Percentiles rank a stretch among this genome's conserved stretches.
phyloP scores from a whole-genome alignment of 2,888 invertebrate species.

The Sminthurinus aureus region DNA sequence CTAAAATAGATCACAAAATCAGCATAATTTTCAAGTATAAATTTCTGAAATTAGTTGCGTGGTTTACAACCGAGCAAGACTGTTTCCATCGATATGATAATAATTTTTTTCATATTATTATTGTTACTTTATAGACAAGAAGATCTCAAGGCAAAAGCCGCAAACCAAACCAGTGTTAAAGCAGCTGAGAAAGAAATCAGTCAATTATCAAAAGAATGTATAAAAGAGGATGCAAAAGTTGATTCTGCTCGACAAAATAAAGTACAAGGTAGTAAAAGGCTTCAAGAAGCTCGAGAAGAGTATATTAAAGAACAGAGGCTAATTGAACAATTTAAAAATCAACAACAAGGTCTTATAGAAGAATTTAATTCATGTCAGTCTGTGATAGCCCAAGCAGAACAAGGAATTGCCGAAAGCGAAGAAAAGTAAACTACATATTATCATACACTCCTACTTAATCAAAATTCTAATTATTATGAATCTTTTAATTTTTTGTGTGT shows the following conservation, averaged over 20 bases:
- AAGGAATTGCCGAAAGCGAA: constrained; percentile 41
- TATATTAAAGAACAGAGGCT: constrained; percentile 75
- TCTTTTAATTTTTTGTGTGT: no score
- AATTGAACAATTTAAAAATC: constrained; percentile 68
- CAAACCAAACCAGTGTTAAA: constrained; percentile 68
- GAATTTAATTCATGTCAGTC: constrained; percentile 69
- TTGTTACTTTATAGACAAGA: constrained; percentile 62
- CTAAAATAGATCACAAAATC: background rate
- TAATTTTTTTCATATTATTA: background rate
- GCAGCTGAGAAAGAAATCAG: constrained; percentile 72
- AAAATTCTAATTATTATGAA: background rate
- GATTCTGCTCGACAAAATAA: constrained; percentile 45
- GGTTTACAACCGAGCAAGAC: no score
- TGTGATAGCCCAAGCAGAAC: constrained; percentile 69
- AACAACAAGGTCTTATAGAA: constrained; percentile 66
- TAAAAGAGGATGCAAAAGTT: constrained; percentile 69
- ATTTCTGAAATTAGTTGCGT: no score
- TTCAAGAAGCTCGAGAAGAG: constrained; percentile 71
- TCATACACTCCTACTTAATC: background rate
- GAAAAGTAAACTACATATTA: constrained; percentile 48
- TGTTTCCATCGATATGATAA: background rate
- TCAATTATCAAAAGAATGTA: constrained; percentile 73
- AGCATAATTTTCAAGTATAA: no score
- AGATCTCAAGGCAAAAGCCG: constrained; percentile 72
- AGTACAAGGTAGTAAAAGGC: constrained; percentile 67